Percentiles rank a stretch among this genome's conserved stretches.
phyloP scores from a whole-genome alignment of 2,888 invertebrate genomes.

The Tortricodes alternella region DNA sequence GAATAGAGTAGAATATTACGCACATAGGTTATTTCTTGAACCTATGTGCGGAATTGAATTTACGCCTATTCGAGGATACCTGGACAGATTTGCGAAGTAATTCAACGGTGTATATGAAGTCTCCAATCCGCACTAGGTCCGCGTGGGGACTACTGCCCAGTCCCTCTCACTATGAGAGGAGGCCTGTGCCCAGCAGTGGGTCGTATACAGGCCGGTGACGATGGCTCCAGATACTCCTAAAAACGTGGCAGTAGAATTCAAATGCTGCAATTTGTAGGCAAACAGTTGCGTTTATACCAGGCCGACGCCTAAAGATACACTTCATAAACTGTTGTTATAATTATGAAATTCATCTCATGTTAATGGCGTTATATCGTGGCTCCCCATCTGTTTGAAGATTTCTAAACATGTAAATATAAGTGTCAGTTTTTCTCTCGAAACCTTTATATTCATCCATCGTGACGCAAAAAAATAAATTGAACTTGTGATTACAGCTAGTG shows the following conservation, averaged over 20 bases:
- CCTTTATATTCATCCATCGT: conserved; percentile 48
- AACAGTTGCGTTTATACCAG: conserved; percentile 1
- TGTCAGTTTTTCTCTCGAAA: conserved; percentile 41
- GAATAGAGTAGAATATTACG: too few relatives aligned
- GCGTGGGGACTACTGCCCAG: too few relatives aligned
- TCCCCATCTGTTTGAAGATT: conserved; percentile 21
- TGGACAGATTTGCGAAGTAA: too few relatives aligned
- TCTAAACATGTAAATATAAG: conserved; percentile 23
- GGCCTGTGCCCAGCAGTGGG: too few relatives aligned
- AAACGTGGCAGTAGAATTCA: conserved; percentile 6
- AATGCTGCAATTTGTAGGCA: conserved; percentile 17
- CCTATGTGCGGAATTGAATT: too few relatives aligned
- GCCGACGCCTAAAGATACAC: conserved; percentile 9
- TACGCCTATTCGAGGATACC: too few relatives aligned
- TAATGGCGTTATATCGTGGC: conserved; percentile 14
- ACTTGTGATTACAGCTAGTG: conserved; percentile 57
- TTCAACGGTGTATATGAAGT: too few relatives aligned
- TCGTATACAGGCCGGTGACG: too few relatives aligned
- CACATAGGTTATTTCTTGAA: too few relatives aligned
- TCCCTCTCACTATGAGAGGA: too few relatives aligned
- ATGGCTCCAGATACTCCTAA: too few relatives aligned
- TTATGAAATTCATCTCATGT: conserved; percentile 24
- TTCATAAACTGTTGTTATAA: conserved; percentile 10
- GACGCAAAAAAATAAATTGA: conserved; percentile 67
- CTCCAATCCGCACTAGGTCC: too few relatives aligned